phyloP scores from a whole-genome alignment of 35 echinoderm and acorn worm genomes.

The Patiria miniata region DNA sequence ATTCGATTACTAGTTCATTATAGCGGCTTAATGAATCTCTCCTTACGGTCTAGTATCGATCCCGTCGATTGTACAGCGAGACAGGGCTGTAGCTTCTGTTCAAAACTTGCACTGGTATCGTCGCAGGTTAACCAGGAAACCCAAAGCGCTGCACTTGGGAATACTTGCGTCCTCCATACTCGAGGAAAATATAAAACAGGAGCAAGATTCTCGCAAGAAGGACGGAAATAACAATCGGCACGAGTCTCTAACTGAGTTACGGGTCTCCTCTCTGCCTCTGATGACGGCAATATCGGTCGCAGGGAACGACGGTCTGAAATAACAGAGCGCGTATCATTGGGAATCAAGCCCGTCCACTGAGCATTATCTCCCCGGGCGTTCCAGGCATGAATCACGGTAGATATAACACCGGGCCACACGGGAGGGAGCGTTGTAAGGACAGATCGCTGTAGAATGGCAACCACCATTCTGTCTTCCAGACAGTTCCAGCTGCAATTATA shows the following conservation, averaged over 20 bases:
- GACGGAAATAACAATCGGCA: conserved; percentile 6
- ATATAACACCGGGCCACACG: too few species aligned
- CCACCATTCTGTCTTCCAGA: background rate
- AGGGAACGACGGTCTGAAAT: background rate
- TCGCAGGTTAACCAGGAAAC: too few species aligned
- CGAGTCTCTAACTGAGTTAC: conserved; percentile 18
- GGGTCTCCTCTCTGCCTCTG: background rate
- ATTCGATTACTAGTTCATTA: too few species aligned
- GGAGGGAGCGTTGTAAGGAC: too few species aligned
- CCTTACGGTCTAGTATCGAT: too few species aligned
- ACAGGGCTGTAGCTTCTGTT: too few species aligned
- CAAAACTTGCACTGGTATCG: too few species aligned
- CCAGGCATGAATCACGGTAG: too few species aligned
- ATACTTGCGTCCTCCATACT: background rate
- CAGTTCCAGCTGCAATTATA: conserved; percentile 23
- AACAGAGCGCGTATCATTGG: background rate
- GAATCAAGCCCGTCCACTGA: background rate
- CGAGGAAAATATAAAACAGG: too few species aligned
- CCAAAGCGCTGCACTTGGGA: background rate
- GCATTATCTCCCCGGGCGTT: background rate
- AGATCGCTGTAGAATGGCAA: too few species aligned
- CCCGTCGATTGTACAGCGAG: too few species aligned
- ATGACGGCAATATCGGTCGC: background rate
- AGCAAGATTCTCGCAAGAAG: background rate
- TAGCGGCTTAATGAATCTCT: too few species aligned